Percentiles rank a stretch among this genome's conserved stretches.
phyloP scores from a whole-genome alignment of 2,113 vertebrate species.

The Amia ocellicauda region DNA sequence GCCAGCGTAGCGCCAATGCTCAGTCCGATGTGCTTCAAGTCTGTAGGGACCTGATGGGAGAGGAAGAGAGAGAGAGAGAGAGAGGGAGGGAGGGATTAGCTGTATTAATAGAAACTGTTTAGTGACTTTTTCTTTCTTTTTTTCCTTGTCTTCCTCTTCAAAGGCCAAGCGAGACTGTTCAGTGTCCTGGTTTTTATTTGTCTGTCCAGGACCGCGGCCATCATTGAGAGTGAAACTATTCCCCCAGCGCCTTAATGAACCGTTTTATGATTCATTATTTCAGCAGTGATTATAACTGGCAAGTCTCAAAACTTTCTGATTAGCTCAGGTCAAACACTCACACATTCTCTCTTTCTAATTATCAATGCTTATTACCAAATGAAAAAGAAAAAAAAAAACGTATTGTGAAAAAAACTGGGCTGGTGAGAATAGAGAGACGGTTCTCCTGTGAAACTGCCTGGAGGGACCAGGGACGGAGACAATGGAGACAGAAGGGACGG shows the following conservation, averaged over 20 bases:
- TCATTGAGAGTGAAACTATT: constrained; percentile 71
- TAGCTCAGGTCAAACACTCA: constrained; percentile 71
- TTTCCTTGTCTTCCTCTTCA: constrained; percentile 54
- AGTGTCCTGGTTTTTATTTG: constrained; percentile 60
- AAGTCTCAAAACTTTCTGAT: constrained; percentile 75
- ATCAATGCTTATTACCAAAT: constrained; percentile 56
- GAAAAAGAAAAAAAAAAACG: constrained; percentile 35
- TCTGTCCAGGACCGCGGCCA: constrained; percentile 60
- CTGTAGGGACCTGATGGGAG: constrained; percentile 17
- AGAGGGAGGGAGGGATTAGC: constrained; percentile 34
- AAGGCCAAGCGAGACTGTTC: constrained; percentile 56
- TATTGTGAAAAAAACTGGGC: constrained; percentile 35
- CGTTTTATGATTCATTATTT: constrained; percentile 77
- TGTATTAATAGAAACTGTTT: constrained; percentile 55
- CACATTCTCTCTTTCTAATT: constrained; percentile 62
- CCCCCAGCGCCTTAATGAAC: constrained; percentile 66
- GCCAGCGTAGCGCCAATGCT: too few species aligned
- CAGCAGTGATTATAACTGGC: constrained; percentile 59
- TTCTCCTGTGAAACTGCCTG: constrained; percentile 12
- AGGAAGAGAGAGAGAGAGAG: constrained; percentile 5
- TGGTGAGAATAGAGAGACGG: neutral
- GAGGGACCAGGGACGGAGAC: neutral
- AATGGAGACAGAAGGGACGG: constrained; percentile 16
- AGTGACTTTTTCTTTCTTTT: constrained; percentile 18
- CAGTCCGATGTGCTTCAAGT: too few species aligned